Base-by-base conservation (phyloP, 2,888 invertebrate species). In the Nemoura dubitans region DNA sequence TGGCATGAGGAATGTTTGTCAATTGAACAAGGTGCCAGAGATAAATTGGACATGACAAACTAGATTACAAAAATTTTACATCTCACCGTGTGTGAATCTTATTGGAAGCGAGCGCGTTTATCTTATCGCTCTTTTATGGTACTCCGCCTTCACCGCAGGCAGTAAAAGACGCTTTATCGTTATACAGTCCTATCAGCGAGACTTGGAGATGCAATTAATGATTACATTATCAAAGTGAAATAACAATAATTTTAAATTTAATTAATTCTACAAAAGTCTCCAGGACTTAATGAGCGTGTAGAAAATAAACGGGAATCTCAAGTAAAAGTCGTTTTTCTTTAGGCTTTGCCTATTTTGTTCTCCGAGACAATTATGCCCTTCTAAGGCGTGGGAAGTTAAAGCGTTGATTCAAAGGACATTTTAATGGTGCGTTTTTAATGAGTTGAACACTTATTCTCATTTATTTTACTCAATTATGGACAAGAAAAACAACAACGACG, bases 41-140 rank as follows among this genome's bases (percentile, higher is more conserved):
- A 83, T 77, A 87, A 87, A 87, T 86, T 87, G 87, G 86, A 87
- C 87, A 86, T 85, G 87, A 86, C 86, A 87, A 87, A 87, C 85
- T 43, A 81, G 87, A 87, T 87, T 87, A 87, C 83, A 43, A 59
- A 59, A 59, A 7, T 59, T 59, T 59, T 59, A 59, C 59, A 59
- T 59, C 21, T 21, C 59, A 59, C 59, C 59, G 21, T 16, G 59
- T 59, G 59, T n/a, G n/a, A n/a, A 59, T 7, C 16, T 59, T 59
- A 59, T 59, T 10, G 59, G 16, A 21, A 59, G 59, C 6, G 21
- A 59, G 59, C 21, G 59, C 3, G 14, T 59, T 59, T 59, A 1
- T 59, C 59, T 81, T 85, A 82, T 27, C 7, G 29, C 27, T 29
- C 29, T 25, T 84, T 59, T 27, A 16, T 76, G 59, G 59, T 2